A percentile compares a stretch with the other conserved stretches of the same genome.
phyloP scores from a whole-genome alignment of 2,888 invertebrate species.

The Sesia apiformis region DNA sequence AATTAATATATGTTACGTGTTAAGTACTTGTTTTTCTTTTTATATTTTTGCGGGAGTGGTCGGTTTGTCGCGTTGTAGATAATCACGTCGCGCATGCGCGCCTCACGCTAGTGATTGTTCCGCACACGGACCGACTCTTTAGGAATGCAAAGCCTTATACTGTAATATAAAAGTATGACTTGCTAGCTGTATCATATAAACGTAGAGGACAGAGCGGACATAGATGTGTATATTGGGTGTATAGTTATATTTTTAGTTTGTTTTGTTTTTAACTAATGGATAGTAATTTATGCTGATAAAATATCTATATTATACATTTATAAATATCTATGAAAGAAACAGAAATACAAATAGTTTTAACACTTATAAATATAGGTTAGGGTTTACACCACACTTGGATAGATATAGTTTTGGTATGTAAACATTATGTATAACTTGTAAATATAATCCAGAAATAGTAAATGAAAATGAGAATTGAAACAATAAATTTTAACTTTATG shows the following conservation, averaged over 20 bases:
- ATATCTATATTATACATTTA: constrained; percentile 44
- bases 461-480: constrained; percentile 63
- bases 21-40: constrained; percentile 44
- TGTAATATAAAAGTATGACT: constrained; percentile 51
- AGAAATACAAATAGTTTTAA: constrained; percentile 72
- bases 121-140: constrained; percentile 31
- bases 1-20: constrained; percentile 67
- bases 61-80: constrained; percentile 18
- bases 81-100: constrained; percentile 39
- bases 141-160: constrained; percentile 61
- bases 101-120: constrained; percentile 11
- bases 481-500: constrained; percentile 64
- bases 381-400: constrained; percentile 64
- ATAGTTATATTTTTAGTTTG: constrained; percentile 59
- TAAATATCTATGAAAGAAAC: constrained; percentile 47
- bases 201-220: constrained; percentile 48
- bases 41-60: constrained; percentile 18
- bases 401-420: constrained; percentile 71
- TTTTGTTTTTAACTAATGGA: constrained; percentile 52
- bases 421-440: constrained; percentile 64
- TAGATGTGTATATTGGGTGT: constrained; percentile 72
- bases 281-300: constrained; percentile 73
- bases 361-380: constrained; percentile 71
- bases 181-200: constrained; percentile 64
- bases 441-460: constrained; percentile 63